Evolutionary conservation across 2,797 vertebrate genomes (phyloP).

Genomic region (Hephaestus fuliginosus): DNA sequence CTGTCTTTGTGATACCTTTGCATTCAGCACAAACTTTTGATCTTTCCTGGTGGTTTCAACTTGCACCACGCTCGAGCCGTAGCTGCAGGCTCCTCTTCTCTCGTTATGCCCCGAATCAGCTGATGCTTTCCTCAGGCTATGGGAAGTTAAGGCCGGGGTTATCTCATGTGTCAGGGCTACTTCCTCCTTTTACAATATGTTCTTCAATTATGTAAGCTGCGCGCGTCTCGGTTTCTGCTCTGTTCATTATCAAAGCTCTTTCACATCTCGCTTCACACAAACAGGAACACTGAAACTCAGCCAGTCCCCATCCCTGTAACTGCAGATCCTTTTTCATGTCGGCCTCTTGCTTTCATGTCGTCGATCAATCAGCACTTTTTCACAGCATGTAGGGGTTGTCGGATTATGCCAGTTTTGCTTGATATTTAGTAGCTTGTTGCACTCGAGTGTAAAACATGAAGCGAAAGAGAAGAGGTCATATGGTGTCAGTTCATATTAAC

Average conservation of each 20-base stretch:
- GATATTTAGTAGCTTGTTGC: constrained; percentile 31
- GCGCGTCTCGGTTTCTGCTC: constrained; percentile 62
- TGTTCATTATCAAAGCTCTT: constrained; percentile 67
- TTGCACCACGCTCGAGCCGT: background rate
- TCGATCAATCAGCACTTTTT: constrained; percentile 42
- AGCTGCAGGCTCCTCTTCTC: constrained; percentile 20
- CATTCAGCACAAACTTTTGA: background rate
- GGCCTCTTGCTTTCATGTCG: constrained; percentile 31
- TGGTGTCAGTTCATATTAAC: constrained; percentile 55
- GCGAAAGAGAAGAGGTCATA: constrained; percentile 56
- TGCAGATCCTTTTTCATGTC: constrained; percentile 34
- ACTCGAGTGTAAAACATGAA: constrained; percentile 54
- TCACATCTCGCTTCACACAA: constrained; percentile 67
- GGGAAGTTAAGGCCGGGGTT: constrained; percentile 66
- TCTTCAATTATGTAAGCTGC: constrained; percentile 78
- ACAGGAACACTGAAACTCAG: constrained; percentile 56
- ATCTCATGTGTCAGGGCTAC: constrained; percentile 74
- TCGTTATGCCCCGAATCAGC: constrained; percentile 60
- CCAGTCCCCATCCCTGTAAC: constrained; percentile 24
- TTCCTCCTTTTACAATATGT: constrained; percentile 74
- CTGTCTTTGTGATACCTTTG: background rate
- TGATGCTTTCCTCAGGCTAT: constrained; percentile 61
- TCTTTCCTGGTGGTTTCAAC: background rate
- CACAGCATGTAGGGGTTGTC: constrained; percentile 13
- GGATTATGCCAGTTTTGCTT: constrained; percentile 36